Evolutionary conservation across 1,140 invertebrate genomes (phyloP), one percentile per base, ranked within the genome.

Genomic region (Hylyphantes graminicola): DNA sequence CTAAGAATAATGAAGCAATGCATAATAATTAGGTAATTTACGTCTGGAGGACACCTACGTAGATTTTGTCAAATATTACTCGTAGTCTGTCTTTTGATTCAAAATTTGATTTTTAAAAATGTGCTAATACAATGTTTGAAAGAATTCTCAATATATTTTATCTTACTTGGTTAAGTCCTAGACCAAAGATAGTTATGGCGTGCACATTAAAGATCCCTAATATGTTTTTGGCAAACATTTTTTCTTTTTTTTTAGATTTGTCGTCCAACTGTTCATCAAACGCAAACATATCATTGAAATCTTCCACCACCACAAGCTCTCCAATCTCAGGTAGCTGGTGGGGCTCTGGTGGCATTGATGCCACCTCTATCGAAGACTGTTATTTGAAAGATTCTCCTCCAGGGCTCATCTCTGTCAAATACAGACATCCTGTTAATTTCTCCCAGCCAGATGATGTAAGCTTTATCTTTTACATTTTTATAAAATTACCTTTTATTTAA

Each of bases 351-450:
- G 96, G 95, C 19, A 94, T 93, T 0, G 95, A 96, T 90, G 91
- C 93, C 0, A 91, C 91, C n/a, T 82, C 86, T 35, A 93, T 95
- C 0, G 92, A 94, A 19, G 92, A 95, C 86, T 98, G 96, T 89
- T 93, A 94, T 68, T 90, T 92, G 21, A 91, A 94, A 86, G 96
- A 98, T 88, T 93, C 93, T 85, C 91, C 95, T 64, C 95, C 96
- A 0, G 97, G 97, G 0, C 90, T 98, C 0, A 97, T 96, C 0
- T 96, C 95, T 86, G 91, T 97, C 0, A 94, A 95, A 87, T 97
- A 97, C 89, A 93, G 94, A 83, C 93, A 94, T 88, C 97, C 96
- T 0, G 93, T 94, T 0, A 95, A 98, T 88, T 94, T 93, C 87
- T 93, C 93, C 7, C 95, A 96, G 87, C 96, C 97, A 0, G 96